A percentile compares a stretch with the other conserved stretches of the same genome.
Conservation (phyloP, 2,113 vertebrate genomes). For the Lepisosteus osseus region DNA sequence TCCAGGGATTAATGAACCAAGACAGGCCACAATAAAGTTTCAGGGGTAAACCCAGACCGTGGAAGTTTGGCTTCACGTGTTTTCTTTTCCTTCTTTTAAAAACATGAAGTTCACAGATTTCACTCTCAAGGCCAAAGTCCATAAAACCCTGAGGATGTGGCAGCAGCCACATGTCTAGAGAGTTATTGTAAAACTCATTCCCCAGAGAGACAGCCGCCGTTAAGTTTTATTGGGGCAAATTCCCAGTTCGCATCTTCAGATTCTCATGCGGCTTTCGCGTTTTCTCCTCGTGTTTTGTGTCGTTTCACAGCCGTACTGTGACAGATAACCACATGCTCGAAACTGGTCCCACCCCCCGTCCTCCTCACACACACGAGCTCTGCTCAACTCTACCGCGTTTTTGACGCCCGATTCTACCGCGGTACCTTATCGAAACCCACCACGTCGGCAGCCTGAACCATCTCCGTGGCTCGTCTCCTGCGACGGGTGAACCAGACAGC, state of each 20-base stretch:
- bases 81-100: slow-evolving; percentile 59
- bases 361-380: slow-evolving; percentile 5
- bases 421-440: slow-evolving; percentile 3
- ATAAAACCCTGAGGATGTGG: slow-evolving; percentile 52
- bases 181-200: slow-evolving; percentile 54
- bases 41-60: slow-evolving; percentile 25
- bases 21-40: slow-evolving; percentile 42
- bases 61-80: slow-evolving; percentile 61
- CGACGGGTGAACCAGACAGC: slow-evolving; percentile 63
- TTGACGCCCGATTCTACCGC: background rate
- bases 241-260: slow-evolving; percentile 48
- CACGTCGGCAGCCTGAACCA: slow-evolving; percentile 35
- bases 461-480: slow-evolving; percentile 59
- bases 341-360: background rate
- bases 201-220: slow-evolving; percentile 54
- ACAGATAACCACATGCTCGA: background rate
- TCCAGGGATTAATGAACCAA: slow-evolving; percentile 58
- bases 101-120: slow-evolving; percentile 57
- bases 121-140: slow-evolving; percentile 46
- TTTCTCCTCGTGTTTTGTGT: slow-evolving; percentile 24
- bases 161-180: slow-evolving; percentile 56
- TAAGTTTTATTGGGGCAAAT: slow-evolving; percentile 69
- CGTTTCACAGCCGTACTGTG: background rate
- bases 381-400: slow-evolving; percentile 5
- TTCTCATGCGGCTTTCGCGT: slow-evolving; percentile 36